Percentiles rank a stretch among this genome's conserved stretches.
These are phyloP conservation scores for Mergus octosetaceus DNA, from an alignment of 2,797 vertebrate genomes.

Conservation along the genomic window DNA sequence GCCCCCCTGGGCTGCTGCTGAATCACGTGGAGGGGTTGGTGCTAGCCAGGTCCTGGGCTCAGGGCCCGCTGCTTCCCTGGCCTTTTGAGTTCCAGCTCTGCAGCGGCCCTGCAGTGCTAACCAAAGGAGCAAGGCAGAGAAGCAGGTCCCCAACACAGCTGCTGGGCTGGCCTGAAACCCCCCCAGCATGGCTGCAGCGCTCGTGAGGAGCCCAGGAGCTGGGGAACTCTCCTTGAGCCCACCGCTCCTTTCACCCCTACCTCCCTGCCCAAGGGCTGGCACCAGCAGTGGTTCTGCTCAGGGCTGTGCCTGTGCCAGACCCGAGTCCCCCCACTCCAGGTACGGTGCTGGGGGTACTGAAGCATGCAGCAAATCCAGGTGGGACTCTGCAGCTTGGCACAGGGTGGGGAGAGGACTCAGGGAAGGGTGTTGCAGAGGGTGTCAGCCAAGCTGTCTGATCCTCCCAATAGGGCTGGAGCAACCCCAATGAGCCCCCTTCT, in stretches of 20 bases:
- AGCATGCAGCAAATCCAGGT: too few relatives aligned
- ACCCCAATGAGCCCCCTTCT: neutral
- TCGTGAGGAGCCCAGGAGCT: neutral
- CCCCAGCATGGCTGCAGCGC: neutral
- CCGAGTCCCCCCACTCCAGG: too few relatives aligned
- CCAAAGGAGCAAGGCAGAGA: neutral
- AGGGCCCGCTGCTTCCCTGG: neutral
- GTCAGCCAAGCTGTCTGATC: neutral
- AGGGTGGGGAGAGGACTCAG: neutral
- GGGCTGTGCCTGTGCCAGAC: neutral
- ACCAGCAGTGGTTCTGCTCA: neutral
- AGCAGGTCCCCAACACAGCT: neutral
- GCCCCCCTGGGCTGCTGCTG: accelerated
- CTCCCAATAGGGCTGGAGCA: too few relatives aligned
- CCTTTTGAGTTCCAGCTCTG: neutral
- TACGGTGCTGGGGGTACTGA: neutral
- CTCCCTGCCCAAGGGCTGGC: neutral
- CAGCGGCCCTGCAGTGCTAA: neutral
- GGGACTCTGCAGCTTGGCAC: neutral
- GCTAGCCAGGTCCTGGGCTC: neutral
- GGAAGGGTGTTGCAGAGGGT: neutral
- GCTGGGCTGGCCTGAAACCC: neutral
- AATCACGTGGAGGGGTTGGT: neutral
- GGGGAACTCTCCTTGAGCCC: neutral
- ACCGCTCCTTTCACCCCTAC: neutral